Evolutionary conservation across 2,797 vertebrate genomes (phyloP).

Genomic region (Chiroxiphia lanceolata): DNA sequence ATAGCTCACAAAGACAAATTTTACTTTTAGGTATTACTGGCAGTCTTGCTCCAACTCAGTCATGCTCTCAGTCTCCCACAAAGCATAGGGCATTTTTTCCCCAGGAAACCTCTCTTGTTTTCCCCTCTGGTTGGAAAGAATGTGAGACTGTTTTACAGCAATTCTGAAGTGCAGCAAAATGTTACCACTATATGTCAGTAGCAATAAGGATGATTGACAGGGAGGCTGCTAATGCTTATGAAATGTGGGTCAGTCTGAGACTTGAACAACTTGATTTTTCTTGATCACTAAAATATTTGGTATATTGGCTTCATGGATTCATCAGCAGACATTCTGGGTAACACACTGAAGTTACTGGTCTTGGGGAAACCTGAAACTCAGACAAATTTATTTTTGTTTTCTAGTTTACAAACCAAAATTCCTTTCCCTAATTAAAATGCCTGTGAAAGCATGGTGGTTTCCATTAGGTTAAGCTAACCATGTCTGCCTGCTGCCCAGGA

Average conservation of each 20-base stretch:
- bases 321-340: background rate
- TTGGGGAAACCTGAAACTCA: background rate
- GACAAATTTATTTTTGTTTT: background rate
- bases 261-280: background rate
- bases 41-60: background rate
- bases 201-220: background rate
- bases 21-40: background rate
- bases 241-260: background rate
- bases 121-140: background rate
- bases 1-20: background rate
- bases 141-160: background rate
- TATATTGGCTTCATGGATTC: background rate
- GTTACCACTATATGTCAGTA: slow-evolving; percentile 8
- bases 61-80: background rate
- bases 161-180: background rate
- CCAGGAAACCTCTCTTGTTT: background rate
- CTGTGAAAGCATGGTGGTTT: background rate
- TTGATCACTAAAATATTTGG: background rate
- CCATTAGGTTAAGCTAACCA: background rate
- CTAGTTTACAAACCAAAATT: background rate
- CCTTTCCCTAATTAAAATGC: background rate
- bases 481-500: background rate
- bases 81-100: background rate
- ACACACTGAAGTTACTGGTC: background rate
- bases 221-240: background rate